These are phyloP conservation scores for Phaedon cochleariae DNA, from an alignment of 2,888 invertebrate species.

Conservation along the genomic window DNA sequence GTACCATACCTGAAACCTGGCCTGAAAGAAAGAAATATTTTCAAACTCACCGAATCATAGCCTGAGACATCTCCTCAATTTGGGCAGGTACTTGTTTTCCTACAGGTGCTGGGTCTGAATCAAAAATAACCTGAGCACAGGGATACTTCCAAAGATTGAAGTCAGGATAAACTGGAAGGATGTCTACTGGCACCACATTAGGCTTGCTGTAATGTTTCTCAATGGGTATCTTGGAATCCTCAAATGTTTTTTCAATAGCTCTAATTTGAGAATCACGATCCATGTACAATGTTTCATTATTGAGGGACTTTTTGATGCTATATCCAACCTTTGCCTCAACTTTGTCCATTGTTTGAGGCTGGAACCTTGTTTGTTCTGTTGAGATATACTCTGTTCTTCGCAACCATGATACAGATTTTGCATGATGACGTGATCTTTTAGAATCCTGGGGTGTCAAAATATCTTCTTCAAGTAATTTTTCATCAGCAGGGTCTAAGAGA, in stretches of 20 bases:
- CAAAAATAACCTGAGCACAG: slow-evolving; percentile 97
- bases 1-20: too few relatives aligned
- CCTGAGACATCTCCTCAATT: slow-evolving; percentile 98
- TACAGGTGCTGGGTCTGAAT: slow-evolving; percentile 95
- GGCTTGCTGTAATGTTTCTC: slow-evolving; percentile 97
- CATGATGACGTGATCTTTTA: slow-evolving; percentile 93
- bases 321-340: slow-evolving; percentile 99
- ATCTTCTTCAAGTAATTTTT: slow-evolving; percentile 95
- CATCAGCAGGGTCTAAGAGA: slow-evolving; percentile 88
- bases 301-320: slow-evolving; percentile 92
- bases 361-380: slow-evolving; percentile 97
- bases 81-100: slow-evolving; percentile 88
- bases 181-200: slow-evolving; percentile 89
- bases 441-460: slow-evolving; percentile 87
- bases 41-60: slow-evolving; percentile 86
- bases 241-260: slow-evolving; percentile 97
- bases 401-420: slow-evolving; percentile 97
- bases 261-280: slow-evolving; percentile 96
- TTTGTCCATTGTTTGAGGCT: slow-evolving; percentile 95
- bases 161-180: slow-evolving; percentile 91
- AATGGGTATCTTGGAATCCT: slow-evolving; percentile 84
- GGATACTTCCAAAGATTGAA: slow-evolving; percentile 98
- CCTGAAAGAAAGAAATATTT: neutral
- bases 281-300: slow-evolving; percentile 91
- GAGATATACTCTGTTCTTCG: slow-evolving; percentile 99